phyloP scores from a whole-genome alignment of 1,140 invertebrate genomes.

The Pemphigus obesinymphae region DNA sequence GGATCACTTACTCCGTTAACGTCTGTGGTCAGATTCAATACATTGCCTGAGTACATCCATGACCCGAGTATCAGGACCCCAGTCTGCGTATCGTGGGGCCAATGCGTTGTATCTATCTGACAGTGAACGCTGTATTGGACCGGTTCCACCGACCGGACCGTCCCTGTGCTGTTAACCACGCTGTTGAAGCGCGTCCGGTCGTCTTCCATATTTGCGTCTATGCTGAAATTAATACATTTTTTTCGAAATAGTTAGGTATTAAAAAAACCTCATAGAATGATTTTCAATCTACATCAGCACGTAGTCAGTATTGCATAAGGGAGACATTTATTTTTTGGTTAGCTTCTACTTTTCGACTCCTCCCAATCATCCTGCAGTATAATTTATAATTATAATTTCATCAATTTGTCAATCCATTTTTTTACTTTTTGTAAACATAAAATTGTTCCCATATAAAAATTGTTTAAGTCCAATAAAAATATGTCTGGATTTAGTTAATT shows the following conservation, averaged over 20 bases:
- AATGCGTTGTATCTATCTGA: conserved; percentile 61
- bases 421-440: too few species aligned
- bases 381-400: too few species aligned
- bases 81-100: conserved; percentile 67
- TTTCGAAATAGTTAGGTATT: not conserved
- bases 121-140: conserved; percentile 63
- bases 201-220: conserved; percentile 14
- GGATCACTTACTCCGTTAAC: not conserved
- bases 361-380: too few species aligned
- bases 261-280: too few species aligned
- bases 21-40: conserved; percentile 56
- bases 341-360: too few species aligned
- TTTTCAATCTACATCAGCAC: too few species aligned
- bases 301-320: too few species aligned
- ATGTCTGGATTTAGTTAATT: too few species aligned
- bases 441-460: too few species aligned
- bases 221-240: not conserved
- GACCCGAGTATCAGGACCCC: conserved; percentile 64
- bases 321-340: too few species aligned
- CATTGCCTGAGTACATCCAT: conserved; percentile 63
- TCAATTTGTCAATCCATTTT: too few species aligned
- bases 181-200: conserved; percentile 3
- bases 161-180: conserved; percentile 52
- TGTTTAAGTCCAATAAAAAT: too few species aligned
- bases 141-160: conserved; percentile 65